These are phyloP conservation scores for Meloidogyne floridensis DNA, from an alignment of 1,140 invertebrate species.

Conservation along the genomic window DNA sequence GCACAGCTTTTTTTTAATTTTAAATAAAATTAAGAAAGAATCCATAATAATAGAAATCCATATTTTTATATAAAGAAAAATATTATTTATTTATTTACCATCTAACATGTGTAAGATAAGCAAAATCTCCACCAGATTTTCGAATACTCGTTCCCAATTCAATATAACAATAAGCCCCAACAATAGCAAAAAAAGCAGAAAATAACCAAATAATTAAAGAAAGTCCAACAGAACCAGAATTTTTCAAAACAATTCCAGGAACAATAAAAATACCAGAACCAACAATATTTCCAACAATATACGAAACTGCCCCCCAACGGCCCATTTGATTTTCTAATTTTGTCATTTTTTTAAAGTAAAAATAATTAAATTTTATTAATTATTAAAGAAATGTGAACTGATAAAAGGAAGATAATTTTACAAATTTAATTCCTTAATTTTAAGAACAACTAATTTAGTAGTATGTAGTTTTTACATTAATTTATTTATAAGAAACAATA, in stretches of 20 bases:
- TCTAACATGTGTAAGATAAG: conserved; percentile 56
- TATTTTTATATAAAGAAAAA: no score
- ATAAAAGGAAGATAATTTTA: neutral
- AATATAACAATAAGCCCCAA: conserved; percentile 66
- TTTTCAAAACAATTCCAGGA: conserved; percentile 71
- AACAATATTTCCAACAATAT: conserved; percentile 88
- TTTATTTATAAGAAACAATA: no score
- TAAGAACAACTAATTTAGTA: no score
- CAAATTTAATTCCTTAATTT: neutral
- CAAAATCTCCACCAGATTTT: conserved; percentile 55
- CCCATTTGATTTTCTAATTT: conserved; percentile 50
- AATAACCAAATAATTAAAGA: conserved; percentile 50
- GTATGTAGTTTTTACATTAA: no score
- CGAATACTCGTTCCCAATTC: conserved; percentile 54
- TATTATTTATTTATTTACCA: conserved; percentile 34
- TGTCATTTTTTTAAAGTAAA: neutral
- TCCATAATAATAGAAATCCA: no score
- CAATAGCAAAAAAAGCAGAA: conserved; percentile 50
- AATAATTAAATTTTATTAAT: neutral
- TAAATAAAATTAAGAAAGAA: no score
- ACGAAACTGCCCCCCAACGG: conserved; percentile 53
- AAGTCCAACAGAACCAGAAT: conserved; percentile 57
- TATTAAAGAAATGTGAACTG: no score
- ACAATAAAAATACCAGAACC: conserved; percentile 92
- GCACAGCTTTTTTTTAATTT: no score